Evolutionary conservation across 2,888 invertebrate species (phyloP).

Genomic region (Dasypogon diadema): DNA sequence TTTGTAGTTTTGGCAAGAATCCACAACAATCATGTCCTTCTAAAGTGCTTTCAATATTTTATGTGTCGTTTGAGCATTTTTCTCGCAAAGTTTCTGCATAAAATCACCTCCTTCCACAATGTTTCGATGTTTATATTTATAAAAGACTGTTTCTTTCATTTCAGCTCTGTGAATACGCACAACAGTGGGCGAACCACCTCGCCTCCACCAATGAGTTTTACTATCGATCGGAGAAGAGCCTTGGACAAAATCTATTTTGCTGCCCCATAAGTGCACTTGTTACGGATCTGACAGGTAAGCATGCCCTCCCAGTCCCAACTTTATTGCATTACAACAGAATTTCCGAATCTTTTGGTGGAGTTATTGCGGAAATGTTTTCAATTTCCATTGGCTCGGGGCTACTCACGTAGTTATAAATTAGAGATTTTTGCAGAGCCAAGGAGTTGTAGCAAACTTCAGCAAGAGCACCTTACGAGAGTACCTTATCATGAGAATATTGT

Average conservation of each 20-base stretch:
- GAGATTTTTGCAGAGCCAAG: no score
- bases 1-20: conserved; percentile 19
- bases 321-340: no score
- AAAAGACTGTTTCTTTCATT: neutral
- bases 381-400: no score
- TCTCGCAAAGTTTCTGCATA: conserved; percentile 3
- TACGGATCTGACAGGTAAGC: conserved; percentile 76
- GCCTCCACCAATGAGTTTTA: conserved; percentile 84
- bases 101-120: neutral
- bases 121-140: neutral
- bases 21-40: conserved; percentile 21
- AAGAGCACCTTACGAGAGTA: no score
- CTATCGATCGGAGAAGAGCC: conserved; percentile 80
- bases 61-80: neutral
- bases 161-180: conserved; percentile 82
- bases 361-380: no score
- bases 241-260: conserved; percentile 85
- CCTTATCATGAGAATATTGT: no score
- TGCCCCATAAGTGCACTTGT: conserved; percentile 77
- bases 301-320: neutral
- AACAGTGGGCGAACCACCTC: conserved; percentile 89
- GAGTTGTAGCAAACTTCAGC: no score
- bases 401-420: no score
- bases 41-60: conserved; percentile 32
- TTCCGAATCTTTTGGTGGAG: no score